Evolutionary conservation across 2,888 invertebrate species (phyloP), one percentile per base, ranked within the genome.

Genomic region (Coenonympha glycerion): DNA sequence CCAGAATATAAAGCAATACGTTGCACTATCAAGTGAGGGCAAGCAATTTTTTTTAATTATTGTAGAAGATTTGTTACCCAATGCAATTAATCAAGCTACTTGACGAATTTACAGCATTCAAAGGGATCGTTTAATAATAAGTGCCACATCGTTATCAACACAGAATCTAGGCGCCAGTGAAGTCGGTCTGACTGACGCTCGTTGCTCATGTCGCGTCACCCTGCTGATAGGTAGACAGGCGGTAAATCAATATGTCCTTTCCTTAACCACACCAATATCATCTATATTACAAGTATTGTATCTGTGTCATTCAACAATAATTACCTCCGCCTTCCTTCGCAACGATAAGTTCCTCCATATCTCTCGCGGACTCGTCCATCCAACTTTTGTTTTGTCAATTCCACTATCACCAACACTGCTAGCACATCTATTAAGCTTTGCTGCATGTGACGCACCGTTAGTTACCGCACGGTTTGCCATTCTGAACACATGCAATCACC

Each of bases 301-400:
- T 41, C 40, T 42, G 8, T 21, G 11, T 34, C 33, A 15, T 33
- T 11, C 3, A n/a, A 16, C 26, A 15, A 41, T 42, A 52, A 59
- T 76, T 69, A 87, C 87, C 87, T 87, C 86, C 6, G 79, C 79
- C 65, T 86, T 87, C 63, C 85, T 78, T 52, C 87, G 76, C 57
- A 87, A 62, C 28, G 87, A 87, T 57, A 87, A 74, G 59, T 87
- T 87, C 60, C 87, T 76, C 87, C 87, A 87, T 66, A 87, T 82
- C 57, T 87, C 87, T 36, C 87, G 75, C 33, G 87, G 87, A 70
- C 85, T 86, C 16, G 77, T 81, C 87, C 87, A 87, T 60, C 82
- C 86, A 59, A 76, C 74, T 73, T 86, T 87, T 57, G 77, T 58
- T 72, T 83, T 87, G 69, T 86, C 86, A 60, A 68, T 60, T 45